Base-by-base conservation (phyloP, 2,888 invertebrate species). In the Xestia c-nigrum region DNA sequence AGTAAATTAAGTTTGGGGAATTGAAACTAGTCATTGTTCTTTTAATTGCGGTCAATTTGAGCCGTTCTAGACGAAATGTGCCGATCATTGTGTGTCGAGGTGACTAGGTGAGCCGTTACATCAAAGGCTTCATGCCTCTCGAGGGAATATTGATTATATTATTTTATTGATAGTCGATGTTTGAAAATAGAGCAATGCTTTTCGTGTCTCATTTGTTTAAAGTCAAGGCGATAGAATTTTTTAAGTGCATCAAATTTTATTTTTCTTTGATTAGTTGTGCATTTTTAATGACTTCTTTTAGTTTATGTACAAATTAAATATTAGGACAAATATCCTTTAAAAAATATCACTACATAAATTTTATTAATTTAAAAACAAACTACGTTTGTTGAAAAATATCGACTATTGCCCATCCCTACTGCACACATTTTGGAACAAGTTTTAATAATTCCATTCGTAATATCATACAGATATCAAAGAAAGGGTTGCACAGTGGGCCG, bases 1-100 rank as follows among this genome's bases (percentile, higher is more conserved):
- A 95, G 96, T 96, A 96, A 96, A 96, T 96, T 96, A 93, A 95
- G 95, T 96, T 96, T 96, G 93, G 94, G 94, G 95, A 95, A 96
- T 96, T 96, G 96, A 96, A 96, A 96, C 94, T 94, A 92, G 94
- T 95, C 95, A 95, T 96, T 96, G 96, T 96, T 96, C 95, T 96
- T 96, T 95, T 96, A 96, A 96, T 96, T 96, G 96, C 94, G 93
- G 95, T 94, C 95, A 95, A 94, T 96, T 96, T 95, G 94, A 92
- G 93, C 92, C 95, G 96, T 96, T 96, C 95, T 95, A 94, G 93
- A 88, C 90, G 95, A 96, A 96, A 95, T 94, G 89, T 95, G 96
- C 96, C 88, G 89, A 94, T 96, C 96, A 96, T 95, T 91, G 93
- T 92, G 90, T 90, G 91, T 86, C 85, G 91, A 90, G 88, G 89